Evolutionary conservation across 2,797 vertebrate genomes (phyloP).

Genomic region (Gouania willdenowi): DNA sequence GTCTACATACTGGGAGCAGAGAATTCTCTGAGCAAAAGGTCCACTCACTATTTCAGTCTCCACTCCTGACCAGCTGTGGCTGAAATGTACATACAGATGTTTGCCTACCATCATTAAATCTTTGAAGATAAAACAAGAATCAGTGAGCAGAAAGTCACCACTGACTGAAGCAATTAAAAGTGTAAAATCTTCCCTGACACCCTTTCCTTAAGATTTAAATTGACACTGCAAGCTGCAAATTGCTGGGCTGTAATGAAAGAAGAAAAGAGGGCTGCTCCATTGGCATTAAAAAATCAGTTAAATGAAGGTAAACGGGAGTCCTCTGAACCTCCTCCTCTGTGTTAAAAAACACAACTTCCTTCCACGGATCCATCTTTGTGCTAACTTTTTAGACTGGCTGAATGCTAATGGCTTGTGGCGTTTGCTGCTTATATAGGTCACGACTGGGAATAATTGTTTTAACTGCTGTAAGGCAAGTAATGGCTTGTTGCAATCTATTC

Average conservation of each 20-base stretch:
- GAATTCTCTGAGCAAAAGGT: no score
- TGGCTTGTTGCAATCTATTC: slow-evolving; percentile 62
- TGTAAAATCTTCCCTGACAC: slow-evolving; percentile 68
- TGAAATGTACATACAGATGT: no score
- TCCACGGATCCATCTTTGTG: slow-evolving; percentile 70
- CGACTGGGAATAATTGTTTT: slow-evolving; percentile 73
- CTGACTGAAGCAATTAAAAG: slow-evolving; percentile 51
- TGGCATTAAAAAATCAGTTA: slow-evolving; percentile 75
- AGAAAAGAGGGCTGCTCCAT: slow-evolving; percentile 66
- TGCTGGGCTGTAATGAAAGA: slow-evolving; percentile 57
- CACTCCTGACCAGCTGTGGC: no score
- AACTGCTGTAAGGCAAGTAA: slow-evolving; percentile 67
- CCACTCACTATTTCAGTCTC: no score
- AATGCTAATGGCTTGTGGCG: slow-evolving; percentile 67
- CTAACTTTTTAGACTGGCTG: slow-evolving; percentile 66
- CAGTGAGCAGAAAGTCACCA: slow-evolving; percentile 57
- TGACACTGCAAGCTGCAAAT: slow-evolving; percentile 56
- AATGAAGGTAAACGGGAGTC: slow-evolving; percentile 73
- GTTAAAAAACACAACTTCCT: slow-evolving; percentile 68
- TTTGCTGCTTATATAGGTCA: slow-evolving; percentile 70
- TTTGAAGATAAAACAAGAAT: no score
- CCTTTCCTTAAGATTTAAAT: slow-evolving; percentile 57
- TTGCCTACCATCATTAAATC: no score
- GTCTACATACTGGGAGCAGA: no score
- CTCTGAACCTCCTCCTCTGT: slow-evolving; percentile 77